Base-by-base conservation (phyloP, 2,113 vertebrate genomes). In the Mustelus asterias region DNA sequence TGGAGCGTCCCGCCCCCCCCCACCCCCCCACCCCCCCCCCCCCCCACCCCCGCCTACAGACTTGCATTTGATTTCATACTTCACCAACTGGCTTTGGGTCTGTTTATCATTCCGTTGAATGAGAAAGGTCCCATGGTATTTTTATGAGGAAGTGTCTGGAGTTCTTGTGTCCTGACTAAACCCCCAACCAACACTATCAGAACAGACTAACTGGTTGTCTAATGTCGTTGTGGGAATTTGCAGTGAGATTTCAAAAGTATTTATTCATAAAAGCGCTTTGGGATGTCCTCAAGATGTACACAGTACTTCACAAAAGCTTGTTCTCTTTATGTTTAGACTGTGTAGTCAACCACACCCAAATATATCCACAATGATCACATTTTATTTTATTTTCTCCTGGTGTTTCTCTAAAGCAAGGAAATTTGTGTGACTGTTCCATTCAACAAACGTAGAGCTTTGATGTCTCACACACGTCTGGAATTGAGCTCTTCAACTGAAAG, bases 401-500 rank as follows among this genome's bases (percentile, higher is more conserved):
- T 29, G 48, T 63, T 18, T 44, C 13, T 11, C 24, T 16, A 44
- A 29, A 92, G 29, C 67, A 48, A 22, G 41, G 37, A 94, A 41
- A 41, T 94, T 22, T 94, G 37, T 67, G 11, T 11, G 14, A 24
- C n/a, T 41, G 67, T 7, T 11, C 9, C 93, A 95, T 70, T 72
- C n/a, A 26, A 70, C 44, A 48, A n/a, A 67, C 48, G 22, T 24
- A 0, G 6, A 44, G 18, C 92, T 69, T 94, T 94, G 92, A 94
- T 94, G 65, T 95, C 70, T 58, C 67, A 29, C 1, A 29, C 20
- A 69, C 63, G 72, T 70, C 93, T 95, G 93, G 93, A 95, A 95
- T 48, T 13, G 8, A 95, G 37, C 8, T 7, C 44, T 72, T 70
- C 72, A 48, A 95, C 29, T 95, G 67, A 72, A 95, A 44, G 29